Percentiles rank a stretch among this genome's conserved stretches.
Evolutionary conservation across 2,888 invertebrate genomes (phyloP).

Genomic region (Hirudinaria manillensis): DNA sequence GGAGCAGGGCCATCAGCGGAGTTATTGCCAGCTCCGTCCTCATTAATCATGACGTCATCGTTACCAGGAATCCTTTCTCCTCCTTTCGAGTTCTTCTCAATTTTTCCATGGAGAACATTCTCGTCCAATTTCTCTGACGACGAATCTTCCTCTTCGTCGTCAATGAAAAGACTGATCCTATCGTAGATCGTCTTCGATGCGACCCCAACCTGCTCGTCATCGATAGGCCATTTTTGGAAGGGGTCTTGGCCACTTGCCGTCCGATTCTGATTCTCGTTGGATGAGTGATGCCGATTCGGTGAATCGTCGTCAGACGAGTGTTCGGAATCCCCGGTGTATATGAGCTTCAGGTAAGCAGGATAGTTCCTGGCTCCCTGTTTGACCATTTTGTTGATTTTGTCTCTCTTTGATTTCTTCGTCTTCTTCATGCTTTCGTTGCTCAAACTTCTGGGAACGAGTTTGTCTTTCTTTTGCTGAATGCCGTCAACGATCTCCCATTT

Average conservation of each 20-base stretch:
- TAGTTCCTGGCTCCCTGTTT: conserved; percentile 38
- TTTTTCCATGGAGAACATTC: neutral
- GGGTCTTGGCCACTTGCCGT: neutral
- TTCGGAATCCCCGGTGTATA: conserved; percentile 40
- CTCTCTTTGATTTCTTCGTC: neutral
- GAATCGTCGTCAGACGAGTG: conserved; percentile 35
- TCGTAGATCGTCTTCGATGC: conserved; percentile 8
- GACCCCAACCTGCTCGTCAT: neutral
- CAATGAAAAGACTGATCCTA: conserved; percentile 17
- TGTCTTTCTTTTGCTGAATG: neutral
- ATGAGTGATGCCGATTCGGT: neutral
- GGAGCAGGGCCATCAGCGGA: too few relatives aligned
- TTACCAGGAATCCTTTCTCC: neutral
- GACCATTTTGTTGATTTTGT: conserved; percentile 36
- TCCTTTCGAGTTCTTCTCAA: neutral
- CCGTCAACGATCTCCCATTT: neutral
- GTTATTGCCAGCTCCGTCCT: neutral
- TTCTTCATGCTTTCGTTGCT: conserved; percentile 4
- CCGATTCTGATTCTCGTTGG: neutral
- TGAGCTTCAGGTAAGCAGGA: conserved; percentile 39
- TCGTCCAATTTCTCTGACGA: neutral
- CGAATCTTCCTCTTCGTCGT: conserved; percentile 8
- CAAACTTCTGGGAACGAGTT: neutral
- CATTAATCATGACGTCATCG: neutral
- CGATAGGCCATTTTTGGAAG: neutral